These are phyloP conservation scores for Eristalinus aeneus DNA, from an alignment of 2,888 invertebrate genomes.

Conservation along the genomic window DNA sequence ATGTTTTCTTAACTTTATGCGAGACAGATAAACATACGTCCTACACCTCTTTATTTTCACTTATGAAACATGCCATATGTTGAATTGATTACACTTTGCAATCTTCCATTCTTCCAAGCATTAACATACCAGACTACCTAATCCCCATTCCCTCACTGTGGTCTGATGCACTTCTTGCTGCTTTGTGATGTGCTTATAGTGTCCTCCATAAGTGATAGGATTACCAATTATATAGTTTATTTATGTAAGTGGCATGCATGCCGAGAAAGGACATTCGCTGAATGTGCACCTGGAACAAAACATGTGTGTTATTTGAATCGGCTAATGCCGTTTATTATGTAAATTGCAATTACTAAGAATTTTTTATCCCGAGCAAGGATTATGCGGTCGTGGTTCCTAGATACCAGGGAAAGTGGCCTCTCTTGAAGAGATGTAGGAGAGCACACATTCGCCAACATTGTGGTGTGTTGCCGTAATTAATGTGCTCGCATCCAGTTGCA, in stretches of 20 bases:
- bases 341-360: neutral
- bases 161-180: neutral
- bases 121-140: neutral
- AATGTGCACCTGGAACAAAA: neutral
- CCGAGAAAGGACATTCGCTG: neutral
- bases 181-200: neutral
- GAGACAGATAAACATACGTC: neutral
- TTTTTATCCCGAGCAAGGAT: neutral
- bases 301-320: neutral
- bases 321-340: neutral
- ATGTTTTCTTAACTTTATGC: neutral
- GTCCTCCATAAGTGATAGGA: constrained; percentile 5
- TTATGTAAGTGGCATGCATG: constrained; percentile 1
- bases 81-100: neutral
- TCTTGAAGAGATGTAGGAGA: neutral
- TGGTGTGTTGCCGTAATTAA: neutral
- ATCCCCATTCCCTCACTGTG: neutral
- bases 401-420: neutral
- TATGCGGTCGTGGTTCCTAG: neutral
- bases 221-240: constrained; percentile 31
- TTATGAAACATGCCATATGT: neutral
- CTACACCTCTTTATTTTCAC: neutral
- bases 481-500: neutral
- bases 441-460: no score
- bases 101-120: neutral